These are phyloP conservation scores for Hipparchia semele DNA, from an alignment of 2,888 invertebrate genomes.

Conservation along the genomic window DNA sequence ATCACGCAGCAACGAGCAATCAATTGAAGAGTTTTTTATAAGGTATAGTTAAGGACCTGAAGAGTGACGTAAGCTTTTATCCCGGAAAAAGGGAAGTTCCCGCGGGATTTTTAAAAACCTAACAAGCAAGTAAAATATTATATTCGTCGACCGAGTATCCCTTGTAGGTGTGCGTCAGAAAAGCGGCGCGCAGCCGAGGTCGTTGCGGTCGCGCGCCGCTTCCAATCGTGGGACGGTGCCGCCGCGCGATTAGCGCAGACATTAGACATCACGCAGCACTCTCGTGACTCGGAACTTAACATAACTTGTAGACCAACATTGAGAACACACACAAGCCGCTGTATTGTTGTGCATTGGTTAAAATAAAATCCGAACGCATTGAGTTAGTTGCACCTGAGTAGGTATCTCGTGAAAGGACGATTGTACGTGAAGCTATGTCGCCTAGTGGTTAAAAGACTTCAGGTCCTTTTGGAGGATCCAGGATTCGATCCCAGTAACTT, in stretches of 20 bases:
- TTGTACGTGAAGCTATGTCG: too few species aligned
- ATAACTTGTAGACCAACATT: neutral
- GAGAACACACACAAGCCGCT: neutral
- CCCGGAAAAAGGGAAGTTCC: too few species aligned
- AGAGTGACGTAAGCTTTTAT: too few species aligned
- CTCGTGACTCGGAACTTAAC: slow-evolving; percentile 6
- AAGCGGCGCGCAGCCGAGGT: slow-evolving; percentile 55
- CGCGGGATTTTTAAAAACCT: neutral
- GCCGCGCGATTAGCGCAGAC: slow-evolving; percentile 32
- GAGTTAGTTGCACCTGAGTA: too few species aligned
- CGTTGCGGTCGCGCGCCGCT: slow-evolving; percentile 62
- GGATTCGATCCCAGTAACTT: too few species aligned
- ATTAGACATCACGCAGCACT: slow-evolving; percentile 7
- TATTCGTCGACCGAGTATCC: slow-evolving; percentile 1
- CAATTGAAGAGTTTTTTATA: too few species aligned
- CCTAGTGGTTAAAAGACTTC: too few species aligned
- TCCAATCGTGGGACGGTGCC: slow-evolving; percentile 54
- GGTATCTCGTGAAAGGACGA: neutral
- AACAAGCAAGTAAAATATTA: neutral
- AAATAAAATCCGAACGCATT: too few species aligned
- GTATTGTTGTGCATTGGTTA: neutral
- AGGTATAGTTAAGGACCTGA: too few species aligned
- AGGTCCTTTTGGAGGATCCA: too few species aligned
- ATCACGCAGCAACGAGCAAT: too few species aligned
- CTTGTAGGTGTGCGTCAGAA: slow-evolving; percentile 33